Percentiles rank a stretch among this genome's conserved stretches.
Evolutionary conservation across 2,113 vertebrate species (phyloP).

Genomic region (Tinamus guttatus): DNA sequence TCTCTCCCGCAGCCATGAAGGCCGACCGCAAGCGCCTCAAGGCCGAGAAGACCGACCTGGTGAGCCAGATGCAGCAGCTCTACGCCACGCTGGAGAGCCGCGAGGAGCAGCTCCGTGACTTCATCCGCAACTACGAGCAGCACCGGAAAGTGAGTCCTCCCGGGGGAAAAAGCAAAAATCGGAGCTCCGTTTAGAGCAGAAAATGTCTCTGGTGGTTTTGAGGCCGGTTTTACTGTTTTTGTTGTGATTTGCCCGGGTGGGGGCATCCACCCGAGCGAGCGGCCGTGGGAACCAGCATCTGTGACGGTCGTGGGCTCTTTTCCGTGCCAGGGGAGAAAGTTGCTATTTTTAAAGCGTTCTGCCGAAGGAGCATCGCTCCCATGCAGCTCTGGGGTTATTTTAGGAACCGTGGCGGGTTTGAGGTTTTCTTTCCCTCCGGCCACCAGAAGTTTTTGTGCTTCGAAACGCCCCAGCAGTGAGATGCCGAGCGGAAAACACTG

Average conservation of each 20-base stretch:
- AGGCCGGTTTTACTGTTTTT: background rate
- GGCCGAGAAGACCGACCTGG: constrained; percentile 93
- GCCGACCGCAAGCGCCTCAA: constrained; percentile 95
- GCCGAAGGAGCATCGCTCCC: background rate
- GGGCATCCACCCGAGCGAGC: background rate
- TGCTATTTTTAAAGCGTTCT: background rate
- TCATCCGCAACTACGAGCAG: constrained; percentile 98
- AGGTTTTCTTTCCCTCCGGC: background rate
- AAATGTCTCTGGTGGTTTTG: background rate
- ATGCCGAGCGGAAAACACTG: too few species aligned
- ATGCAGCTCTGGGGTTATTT: background rate
- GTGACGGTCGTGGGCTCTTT: background rate
- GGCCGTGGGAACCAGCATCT: background rate
- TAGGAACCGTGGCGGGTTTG: background rate
- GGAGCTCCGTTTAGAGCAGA: background rate
- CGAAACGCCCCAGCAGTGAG: too few species aligned
- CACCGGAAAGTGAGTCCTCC: constrained; percentile 88
- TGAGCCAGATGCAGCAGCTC: constrained; percentile 99
- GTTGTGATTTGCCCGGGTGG: background rate
- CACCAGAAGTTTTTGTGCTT: too few species aligned
- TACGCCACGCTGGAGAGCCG: constrained; percentile 97
- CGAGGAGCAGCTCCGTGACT: constrained; percentile 96
- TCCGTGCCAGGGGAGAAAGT: background rate
- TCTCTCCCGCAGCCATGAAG: constrained; percentile 90
- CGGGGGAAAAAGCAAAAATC: background rate